Evolutionary conservation across 2,888 invertebrate species (phyloP), one percentile per base, ranked within the genome.

Genomic region (Melolontha melolontha): DNA sequence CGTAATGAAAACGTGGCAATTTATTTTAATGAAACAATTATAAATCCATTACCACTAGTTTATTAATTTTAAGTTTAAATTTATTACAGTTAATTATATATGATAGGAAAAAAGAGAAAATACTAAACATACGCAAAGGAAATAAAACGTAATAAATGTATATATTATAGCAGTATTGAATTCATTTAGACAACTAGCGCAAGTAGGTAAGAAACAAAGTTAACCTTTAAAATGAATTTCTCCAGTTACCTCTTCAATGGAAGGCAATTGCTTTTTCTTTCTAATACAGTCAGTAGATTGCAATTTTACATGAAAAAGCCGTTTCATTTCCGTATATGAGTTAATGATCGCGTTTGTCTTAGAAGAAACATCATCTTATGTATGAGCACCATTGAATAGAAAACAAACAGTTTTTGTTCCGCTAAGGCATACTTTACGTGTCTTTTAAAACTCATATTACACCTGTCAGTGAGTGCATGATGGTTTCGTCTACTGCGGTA

Each of bases 271-370:
- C 34, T 6, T 34, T 34, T 42, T 65, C 65, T 65, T 65, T 65
- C 65, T 65, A 65, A 65, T 34, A 41, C 27, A 54, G 42, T 16
- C 47, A 16, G 44, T 65, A 27, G 65, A 54, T 44, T 65, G 27
- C 65, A 65, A 42, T n/a, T 47, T 65, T 54, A 44, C 65, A 65
- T 54, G 65, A 54, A 54, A 65, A 65, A 14, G 14, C 34, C 22
- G 65, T 44, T 51, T 29, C 29, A 44, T 65, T 65, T 65, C 65
- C 65, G 65, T 65, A 44, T 54, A 44, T 34, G 54, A 65, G 59
- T 62, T 62, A 62, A 62, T 62, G 59, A 62, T 47, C 59, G 59
- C 42, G 34, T 62, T 34, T 62, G 59, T 62, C 16, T 47, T 34
- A 47, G 16, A 34, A 10, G 34, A 47, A 62, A 14, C 29, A 62